Evolutionary conservation across 1,140 invertebrate genomes (phyloP), one percentile per base, ranked within the genome.

Genomic region (Diuraphis noxia): DNA sequence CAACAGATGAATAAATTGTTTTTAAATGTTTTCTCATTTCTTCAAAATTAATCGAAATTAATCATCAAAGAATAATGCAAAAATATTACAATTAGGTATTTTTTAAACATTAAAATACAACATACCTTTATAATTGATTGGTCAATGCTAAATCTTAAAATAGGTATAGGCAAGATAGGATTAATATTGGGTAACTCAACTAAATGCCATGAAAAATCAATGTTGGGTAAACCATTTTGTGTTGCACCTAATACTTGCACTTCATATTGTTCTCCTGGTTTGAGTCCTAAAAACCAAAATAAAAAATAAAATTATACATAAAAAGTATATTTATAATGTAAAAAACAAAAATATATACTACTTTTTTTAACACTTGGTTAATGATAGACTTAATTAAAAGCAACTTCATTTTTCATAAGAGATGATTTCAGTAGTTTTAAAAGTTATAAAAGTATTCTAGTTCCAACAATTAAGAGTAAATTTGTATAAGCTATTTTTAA

Each of bases 211-310:
- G 88, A 49, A 49, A 90, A 90, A 81, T 90, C 77, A 46, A 95
- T 92, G 86, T 94, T 94, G 43, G 94, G 94, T 94, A 94, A 95
- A 81, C 94, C 94, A 93, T 94, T 93, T 91, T 94, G 93, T 25
- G 94, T 95, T 91, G 94, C 94, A 30, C 95, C 95, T 88, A 95
- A 92, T 52, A 96, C 94, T 77, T 95, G 93, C 63, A 96, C 93
- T 92, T 95, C 94, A 92, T 96, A 96, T 91, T 94, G 93, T 91
- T 94, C 94, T 90, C 95, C 95, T 38, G 95, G 94, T 88, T 93
- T 93, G 87, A 96, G 93, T 92, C 94, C 95, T 95, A 91, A 92
- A 91, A 72, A n/a, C 56, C 56, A 5, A n/a, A 72, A n/a, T 34
- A 92, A 17, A 85, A 91, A 84, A 72, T 21, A 92, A 92, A 88